Base-by-base conservation (phyloP, 2,888 invertebrate species). In the Apocheima hispidaria region DNA sequence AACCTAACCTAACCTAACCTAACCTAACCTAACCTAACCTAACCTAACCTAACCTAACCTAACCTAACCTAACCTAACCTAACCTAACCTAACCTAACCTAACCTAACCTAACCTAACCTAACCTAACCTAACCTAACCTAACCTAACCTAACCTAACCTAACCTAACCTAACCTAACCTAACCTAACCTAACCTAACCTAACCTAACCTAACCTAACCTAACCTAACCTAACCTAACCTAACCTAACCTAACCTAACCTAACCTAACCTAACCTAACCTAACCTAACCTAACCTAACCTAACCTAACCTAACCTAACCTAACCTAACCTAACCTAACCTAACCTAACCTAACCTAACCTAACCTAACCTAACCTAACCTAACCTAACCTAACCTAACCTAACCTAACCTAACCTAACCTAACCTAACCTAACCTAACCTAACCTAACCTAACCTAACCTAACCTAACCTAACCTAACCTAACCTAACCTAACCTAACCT, bases 201-300 rank as follows among this genome's bases (percentile, higher is more conserved):
- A 30, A 30, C 30, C 30, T 30, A 30, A 30, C 30, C 30, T 30
- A 30, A 30, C 30, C 30, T 30, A 30, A 30, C 30, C 30, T 30
- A 30, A 30, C 30, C 30, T 30, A 30, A 30, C 30, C 30, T 30
- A 30, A 30, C 30, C 30, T 30, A 30, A 30, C 30, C 33, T 49
- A 60, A 53, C 60, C 50, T 53, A 53, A 50, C 62, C 65, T 57
- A 65, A 56, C 62, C 54, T 60, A 54, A 62, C 60, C 65, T 65
- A 60, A 60, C 66, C 66, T 63, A 61, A 59, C 60, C 58, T 54
- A 60, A 60, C 63, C 60, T 60, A 63, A 60, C 60, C 63, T 63
- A 63, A 60, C 66, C 63, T 58, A 60, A 58, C 54, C 60, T 51
- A 65, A 65, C 65, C 68, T 65, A 65, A 68, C 68, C 61, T 67